Base-by-base conservation (phyloP, 2,113 vertebrate genomes). In the Sebastes schlegelii region DNA sequence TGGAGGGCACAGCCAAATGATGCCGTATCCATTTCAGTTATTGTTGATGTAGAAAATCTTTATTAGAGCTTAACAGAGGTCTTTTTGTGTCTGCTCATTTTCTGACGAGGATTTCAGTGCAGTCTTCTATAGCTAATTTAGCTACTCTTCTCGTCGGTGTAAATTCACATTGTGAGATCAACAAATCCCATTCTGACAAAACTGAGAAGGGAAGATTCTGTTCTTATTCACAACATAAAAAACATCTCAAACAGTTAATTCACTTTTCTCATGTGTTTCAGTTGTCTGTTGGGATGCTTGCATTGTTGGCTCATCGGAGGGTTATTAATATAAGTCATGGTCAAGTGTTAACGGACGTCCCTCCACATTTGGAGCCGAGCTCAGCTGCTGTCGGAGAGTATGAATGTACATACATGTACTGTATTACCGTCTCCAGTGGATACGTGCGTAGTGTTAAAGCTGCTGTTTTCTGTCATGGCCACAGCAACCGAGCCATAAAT, bases 401-500 rank as follows among this genome's bases (percentile, higher is more conserved):
- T 61, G 42, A 63, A 49, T 4, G 5, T 17, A 26, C n/a, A 21
- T 63, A 48, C 49, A 63, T 23, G 43, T 48, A 11, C 48, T 58
- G 54, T 51, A 8, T 73, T n/a, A 19, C 8, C 3, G 2, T 55
- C 21, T 79, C 21, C 21, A 54, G 42, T 63, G 42, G 17, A 65
- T 62, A 65, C 60, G 16, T 86, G 55, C 6, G 8, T 34, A 76
- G 43, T 72, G 70, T 85, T 62, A 54, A 82, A 64, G 23, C 72
- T 82, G 80, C 76, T 73, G 73, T 81, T 88, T 85, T 73, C 40
- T 85, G 51, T 78, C 81, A 66, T 7, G 51, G 46, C 73, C 55
- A 61, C 54, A 84, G 54, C 55, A 80, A 52, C 66, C 19, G 40
- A 73, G 72, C n/a, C 60, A 74, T 89, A 78, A 84, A 87, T 88